These are phyloP conservation scores for Porites lutea DNA, from an alignment of 64 coral and sea anemone species.

Conservation along the genomic window DNA sequence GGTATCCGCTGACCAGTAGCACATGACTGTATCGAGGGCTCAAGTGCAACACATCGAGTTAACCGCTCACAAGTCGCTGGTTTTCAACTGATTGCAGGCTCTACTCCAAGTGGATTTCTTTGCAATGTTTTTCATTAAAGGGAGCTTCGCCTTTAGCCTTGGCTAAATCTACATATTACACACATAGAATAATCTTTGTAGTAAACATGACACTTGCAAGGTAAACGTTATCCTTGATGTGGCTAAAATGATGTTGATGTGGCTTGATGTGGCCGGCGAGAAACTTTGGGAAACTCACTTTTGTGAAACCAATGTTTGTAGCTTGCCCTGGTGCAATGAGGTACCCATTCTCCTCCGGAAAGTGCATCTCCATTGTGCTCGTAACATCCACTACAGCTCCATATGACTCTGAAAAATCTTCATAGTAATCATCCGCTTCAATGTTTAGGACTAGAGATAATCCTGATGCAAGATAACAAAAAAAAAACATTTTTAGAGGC, in stretches of 20 bases:
- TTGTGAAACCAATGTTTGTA: neutral
- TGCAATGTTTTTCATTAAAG: too few species aligned
- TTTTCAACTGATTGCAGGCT: too few species aligned
- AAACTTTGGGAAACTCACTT: neutral
- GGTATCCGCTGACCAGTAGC: too few species aligned
- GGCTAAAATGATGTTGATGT: neutral
- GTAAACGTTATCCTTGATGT: too few species aligned
- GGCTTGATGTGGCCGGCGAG: neutral
- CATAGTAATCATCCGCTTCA: neutral
- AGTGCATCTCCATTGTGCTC: neutral
- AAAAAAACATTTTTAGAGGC: neutral
- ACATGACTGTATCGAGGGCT: too few species aligned
- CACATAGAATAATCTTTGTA: too few species aligned
- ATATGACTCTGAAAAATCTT: neutral
- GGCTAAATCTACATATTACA: too few species aligned
- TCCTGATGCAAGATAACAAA: neutral
- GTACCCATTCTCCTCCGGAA: constrained; percentile 4
- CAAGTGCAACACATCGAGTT: too few species aligned
- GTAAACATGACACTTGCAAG: too few species aligned
- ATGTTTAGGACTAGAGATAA: neutral
- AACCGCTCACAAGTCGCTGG: too few species aligned
- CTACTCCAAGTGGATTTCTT: too few species aligned
- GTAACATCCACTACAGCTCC: neutral
- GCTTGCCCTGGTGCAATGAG: neutral
- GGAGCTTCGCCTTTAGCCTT: too few species aligned